Conservation (phyloP, 1,140 invertebrate genomes). For the Hylyphantes graminicola region DNA sequence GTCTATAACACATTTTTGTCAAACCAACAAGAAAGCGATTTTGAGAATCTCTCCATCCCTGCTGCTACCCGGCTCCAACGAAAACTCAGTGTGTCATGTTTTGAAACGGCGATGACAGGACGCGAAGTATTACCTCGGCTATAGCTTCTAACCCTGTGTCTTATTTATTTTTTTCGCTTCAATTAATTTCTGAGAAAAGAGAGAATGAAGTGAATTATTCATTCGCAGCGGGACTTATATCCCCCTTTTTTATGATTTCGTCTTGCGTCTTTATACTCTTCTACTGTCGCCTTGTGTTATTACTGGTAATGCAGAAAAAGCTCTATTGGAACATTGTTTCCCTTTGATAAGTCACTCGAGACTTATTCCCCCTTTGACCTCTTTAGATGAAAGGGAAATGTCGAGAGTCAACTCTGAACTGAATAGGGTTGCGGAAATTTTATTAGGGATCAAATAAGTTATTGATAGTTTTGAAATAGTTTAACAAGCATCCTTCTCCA, state of each 20-base stretch:
- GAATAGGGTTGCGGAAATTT: too few species aligned
- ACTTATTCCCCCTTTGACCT: not conserved
- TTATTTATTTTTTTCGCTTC: slow-evolving; percentile 38
- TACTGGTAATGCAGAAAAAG: not conserved
- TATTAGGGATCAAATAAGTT: too few species aligned
- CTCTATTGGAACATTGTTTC: slow-evolving; percentile 30
- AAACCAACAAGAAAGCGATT: not conserved
- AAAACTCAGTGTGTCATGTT: slow-evolving; percentile 54
- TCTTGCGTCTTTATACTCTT: not conserved
- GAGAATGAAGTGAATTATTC: slow-evolving; percentile 52
- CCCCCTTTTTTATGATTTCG: not conserved
- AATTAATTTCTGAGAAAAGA: slow-evolving; percentile 40
- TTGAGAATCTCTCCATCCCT: not conserved
- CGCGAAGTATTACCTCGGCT: slow-evolving; percentile 44
- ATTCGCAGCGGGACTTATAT: slow-evolving; percentile 34
- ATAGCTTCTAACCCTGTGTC: not conserved
- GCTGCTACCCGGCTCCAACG: not conserved
- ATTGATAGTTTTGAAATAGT: too few species aligned
- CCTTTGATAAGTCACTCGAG: slow-evolving; percentile 19
- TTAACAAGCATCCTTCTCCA: too few species aligned
- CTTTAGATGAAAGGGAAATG: too few species aligned
- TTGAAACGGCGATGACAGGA: slow-evolving; percentile 52
- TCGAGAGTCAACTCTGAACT: too few species aligned
- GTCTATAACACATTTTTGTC: not conserved
- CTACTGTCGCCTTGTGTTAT: not conserved